Evolutionary conservation across 2,888 invertebrate genomes (phyloP).

Genomic region (Lathronympha strigana): DNA sequence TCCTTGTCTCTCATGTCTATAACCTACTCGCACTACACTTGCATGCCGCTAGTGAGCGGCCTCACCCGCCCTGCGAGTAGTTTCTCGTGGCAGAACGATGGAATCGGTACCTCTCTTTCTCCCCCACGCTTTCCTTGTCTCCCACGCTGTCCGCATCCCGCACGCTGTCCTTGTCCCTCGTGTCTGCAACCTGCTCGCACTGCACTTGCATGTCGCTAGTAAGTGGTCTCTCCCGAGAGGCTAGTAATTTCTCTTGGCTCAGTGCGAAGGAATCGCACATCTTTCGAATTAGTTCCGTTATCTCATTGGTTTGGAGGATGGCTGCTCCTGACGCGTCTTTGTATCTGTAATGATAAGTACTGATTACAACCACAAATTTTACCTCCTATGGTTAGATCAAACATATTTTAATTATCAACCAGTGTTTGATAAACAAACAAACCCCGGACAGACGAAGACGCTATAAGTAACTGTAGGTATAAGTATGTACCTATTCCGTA

Average conservation of each 20-base stretch:
- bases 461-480: no score
- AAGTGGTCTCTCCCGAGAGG: conserved; percentile 48
- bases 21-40: conserved; percentile 65
- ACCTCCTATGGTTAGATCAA: no score
- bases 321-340: conserved; percentile 70
- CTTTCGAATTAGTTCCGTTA: conserved; percentile 70
- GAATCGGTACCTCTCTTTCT: conserved; percentile 1
- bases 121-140: conserved; percentile 41
- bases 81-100: background rate
- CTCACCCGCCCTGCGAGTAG: conserved; percentile 43
- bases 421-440: no score
- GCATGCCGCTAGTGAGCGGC: conserved; percentile 65
- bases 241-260: conserved; percentile 66
- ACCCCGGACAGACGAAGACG: no score
- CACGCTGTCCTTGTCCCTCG: conserved; percentile 42
- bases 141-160: conserved; percentile 23
- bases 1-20: conserved; percentile 43
- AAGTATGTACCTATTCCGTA: no score
- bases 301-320: conserved; percentile 66
- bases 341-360: conserved; percentile 56
- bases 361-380: no score
- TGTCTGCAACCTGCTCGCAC: conserved; percentile 51
- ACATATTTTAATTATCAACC: no score
- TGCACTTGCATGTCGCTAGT: conserved; percentile 73
- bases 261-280: conserved; percentile 73